These are phyloP conservation scores for Engraulis encrasicolus DNA, from an alignment of 2,113 vertebrate genomes.

Conservation along the genomic window DNA sequence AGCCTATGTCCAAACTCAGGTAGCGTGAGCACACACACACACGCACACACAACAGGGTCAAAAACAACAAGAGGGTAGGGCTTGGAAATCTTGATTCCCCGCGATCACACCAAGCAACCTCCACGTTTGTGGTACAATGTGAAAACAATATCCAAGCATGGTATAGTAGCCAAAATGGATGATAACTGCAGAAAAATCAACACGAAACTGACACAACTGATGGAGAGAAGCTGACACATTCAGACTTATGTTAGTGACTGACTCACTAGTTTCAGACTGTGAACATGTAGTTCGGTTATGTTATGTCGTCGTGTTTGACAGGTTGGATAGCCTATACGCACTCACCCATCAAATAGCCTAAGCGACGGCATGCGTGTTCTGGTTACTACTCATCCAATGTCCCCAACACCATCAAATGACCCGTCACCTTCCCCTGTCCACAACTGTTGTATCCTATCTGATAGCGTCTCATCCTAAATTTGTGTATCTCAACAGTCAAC, in stretches of 20 bases:
- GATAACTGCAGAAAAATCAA: no score
- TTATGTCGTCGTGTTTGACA: neutral
- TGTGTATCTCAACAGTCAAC: conserved; percentile 25
- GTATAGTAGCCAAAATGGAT: no score
- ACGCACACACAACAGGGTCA: neutral
- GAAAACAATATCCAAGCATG: no score
- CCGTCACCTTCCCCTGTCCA: neutral
- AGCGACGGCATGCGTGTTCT: neutral
- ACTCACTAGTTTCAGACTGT: neutral
- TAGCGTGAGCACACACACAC: conserved; percentile 4
- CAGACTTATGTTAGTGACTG: neutral
- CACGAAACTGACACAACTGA: no score
- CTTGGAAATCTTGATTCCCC: neutral
- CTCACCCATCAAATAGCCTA: conserved; percentile 11
- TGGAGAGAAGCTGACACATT: neutral
- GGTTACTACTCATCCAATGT: neutral
- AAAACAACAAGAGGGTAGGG: neutral
- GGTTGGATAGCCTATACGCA: neutral
- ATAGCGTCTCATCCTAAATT: neutral
- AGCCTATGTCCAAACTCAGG: neutral
- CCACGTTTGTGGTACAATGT: neutral
- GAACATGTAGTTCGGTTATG: no score
- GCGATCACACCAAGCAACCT: neutral
- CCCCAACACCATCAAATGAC: neutral
- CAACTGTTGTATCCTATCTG: neutral